Conservation (phyloP, 2,113 vertebrate species). For the Typhlomys cinereus region DNA sequence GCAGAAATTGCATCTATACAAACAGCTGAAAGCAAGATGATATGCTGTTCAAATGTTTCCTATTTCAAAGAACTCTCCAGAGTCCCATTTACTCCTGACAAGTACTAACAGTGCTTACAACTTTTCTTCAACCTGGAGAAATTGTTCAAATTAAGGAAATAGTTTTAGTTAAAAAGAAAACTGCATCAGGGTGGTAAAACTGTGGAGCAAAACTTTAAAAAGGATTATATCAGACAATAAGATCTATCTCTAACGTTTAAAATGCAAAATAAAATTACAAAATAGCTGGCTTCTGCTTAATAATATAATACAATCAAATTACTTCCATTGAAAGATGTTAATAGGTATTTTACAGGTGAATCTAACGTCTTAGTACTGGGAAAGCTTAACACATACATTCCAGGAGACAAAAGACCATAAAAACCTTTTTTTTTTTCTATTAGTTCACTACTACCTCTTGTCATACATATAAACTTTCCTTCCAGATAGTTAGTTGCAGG, state of each 20-base stretch:
- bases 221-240: conserved; percentile 37
- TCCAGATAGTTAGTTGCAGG: neutral
- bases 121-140: conserved; percentile 50
- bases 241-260: neutral
- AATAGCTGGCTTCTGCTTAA: conserved; percentile 24
- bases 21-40: conserved; percentile 75
- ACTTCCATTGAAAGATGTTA: conserved; percentile 4
- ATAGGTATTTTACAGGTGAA: neutral
- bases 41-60: conserved; percentile 78
- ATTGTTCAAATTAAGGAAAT: conserved; percentile 78
- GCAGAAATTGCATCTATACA: conserved; percentile 70
- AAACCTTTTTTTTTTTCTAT: neutral
- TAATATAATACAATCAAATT: neutral
- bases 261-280: conserved; percentile 20
- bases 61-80: conserved; percentile 76
- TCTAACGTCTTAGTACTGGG: neutral
- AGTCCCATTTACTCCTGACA: conserved; percentile 71
- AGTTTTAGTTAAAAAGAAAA: conserved; percentile 66
- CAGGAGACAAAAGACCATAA: neutral
- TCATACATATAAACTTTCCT: neutral
- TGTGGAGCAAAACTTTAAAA: conserved; percentile 30
- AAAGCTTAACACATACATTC: neutral
- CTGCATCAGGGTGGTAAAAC: conserved; percentile 39
- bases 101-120: conserved; percentile 69
- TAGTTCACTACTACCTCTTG: neutral